Evolutionary conservation across 37 sponge, comb jelly and placozoan genomes (phyloP), one percentile per base, ranked within the genome.

Genomic region (Crambe crambe): DNA sequence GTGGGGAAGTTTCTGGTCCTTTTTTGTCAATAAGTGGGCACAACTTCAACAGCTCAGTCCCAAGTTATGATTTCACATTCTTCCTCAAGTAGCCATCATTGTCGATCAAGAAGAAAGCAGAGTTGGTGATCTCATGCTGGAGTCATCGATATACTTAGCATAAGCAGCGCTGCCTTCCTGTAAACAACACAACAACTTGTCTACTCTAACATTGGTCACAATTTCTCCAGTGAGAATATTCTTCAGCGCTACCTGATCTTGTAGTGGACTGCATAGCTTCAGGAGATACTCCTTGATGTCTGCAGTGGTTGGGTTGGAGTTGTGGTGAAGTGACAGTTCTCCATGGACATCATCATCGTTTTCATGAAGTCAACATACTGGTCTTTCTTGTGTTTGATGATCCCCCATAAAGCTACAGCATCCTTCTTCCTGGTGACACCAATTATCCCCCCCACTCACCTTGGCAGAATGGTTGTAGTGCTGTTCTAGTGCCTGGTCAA

Each of bases 191-290:
- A 58, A 58, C 59, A 58, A 58, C 59, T 58, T 58, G 59, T 58
- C 59, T 58, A 58, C 59, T 18, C 21, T 58, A 18, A 58, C 20
- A 58, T 58, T 58, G 59, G 21, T 58, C 59, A 58, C 59, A 58
- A 58, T 58, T 58, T 58, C 59, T 58, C 59, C 59, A 58, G 59
- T 58, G 59, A 58, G 59, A 58, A 12, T 58, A 58, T 58, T 58
- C 59, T 58, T 58, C 59, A 58, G 59, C 21, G 59, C 59, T 58
- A 58, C 20, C 59, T 58, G 59, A 12, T 58, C 59, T 58, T 58
- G 59, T 58, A 58, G 59, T 2, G 59, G 59, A 58, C 59, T 58
- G 59, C 59, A 58, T 58, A 58, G 26, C 59, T 58, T 58, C 59
- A 58, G 59, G 59, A 58, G 25, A 58, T 58, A 58, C 20, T 58